Evolutionary conservation across 2,797 vertebrate species (phyloP).

Genomic region (Spinus olivaceus): DNA sequence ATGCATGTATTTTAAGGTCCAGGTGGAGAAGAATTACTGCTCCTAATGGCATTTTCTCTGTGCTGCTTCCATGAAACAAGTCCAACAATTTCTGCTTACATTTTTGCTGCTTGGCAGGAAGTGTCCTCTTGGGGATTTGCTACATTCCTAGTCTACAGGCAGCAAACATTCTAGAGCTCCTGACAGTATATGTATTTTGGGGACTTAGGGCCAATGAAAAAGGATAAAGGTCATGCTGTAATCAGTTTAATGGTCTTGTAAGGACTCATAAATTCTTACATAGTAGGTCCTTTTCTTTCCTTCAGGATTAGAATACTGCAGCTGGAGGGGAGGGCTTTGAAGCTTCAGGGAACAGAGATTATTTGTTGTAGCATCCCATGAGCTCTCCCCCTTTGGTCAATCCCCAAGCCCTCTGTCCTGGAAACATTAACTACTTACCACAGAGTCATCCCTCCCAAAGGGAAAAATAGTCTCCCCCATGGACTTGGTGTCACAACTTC

Average conservation of each 20-base stretch:
- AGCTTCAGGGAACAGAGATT: not conserved
- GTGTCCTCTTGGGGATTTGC: not conserved
- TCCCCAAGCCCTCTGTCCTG: too few species aligned
- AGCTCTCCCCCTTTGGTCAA: too few species aligned
- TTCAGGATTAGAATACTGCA: not conserved
- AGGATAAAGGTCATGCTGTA: not conserved
- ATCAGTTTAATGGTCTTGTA: not conserved
- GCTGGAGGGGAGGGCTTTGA: not conserved
- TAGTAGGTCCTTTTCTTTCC: not conserved
- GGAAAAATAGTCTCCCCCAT: too few species aligned
- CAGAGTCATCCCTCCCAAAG: too few species aligned
- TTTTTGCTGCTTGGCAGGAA: not conserved
- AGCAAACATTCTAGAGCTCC: not conserved
- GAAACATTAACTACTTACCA: too few species aligned
- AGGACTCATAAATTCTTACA: not conserved
- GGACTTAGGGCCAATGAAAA: not conserved
- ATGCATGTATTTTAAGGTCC: not conserved
- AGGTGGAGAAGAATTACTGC: not conserved
- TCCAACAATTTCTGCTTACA: not conserved
- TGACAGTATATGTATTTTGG: not conserved
- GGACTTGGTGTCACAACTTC: too few species aligned
- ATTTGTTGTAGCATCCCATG: not conserved
- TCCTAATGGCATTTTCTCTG: not conserved
- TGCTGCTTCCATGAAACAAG: not conserved
- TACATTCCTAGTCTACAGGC: not conserved